These are phyloP conservation scores for Junco hyemalis DNA, from an alignment of 2,113 vertebrate species.

Conservation along the genomic window DNA sequence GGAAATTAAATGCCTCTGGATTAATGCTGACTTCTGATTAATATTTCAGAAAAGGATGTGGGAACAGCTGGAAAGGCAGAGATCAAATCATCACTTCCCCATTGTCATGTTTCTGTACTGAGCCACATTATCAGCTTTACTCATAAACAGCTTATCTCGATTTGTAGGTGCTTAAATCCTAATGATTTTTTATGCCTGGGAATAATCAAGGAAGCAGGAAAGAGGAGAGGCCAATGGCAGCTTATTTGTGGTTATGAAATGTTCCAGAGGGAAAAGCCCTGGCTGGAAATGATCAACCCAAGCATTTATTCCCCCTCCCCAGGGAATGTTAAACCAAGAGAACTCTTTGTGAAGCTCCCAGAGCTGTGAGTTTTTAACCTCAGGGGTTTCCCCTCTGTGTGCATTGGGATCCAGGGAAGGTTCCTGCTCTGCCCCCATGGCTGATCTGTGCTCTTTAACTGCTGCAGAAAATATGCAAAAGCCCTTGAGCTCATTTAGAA, in stretches of 20 bases:
- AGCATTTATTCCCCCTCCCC: background rate
- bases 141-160: background rate
- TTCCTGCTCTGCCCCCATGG: background rate
- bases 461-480: background rate
- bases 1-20: background rate
- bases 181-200: background rate
- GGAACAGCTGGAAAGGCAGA: constrained; percentile 3
- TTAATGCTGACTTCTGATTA: constrained; percentile 22
- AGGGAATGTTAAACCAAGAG: background rate
- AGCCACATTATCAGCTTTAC: background rate
- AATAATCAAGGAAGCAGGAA: background rate
- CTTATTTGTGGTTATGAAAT: background rate
- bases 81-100: background rate
- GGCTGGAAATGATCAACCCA: background rate
- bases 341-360: background rate
- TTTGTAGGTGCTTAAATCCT: background rate
- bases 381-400: background rate
- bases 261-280: background rate
- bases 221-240: background rate
- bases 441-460: background rate
- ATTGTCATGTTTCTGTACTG: background rate
- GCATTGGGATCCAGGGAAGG: background rate
- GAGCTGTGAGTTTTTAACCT: background rate
- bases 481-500: background rate
- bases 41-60: background rate